Base-by-base conservation (phyloP, 2,888 invertebrate species). In the Heliconius ismenius region DNA sequence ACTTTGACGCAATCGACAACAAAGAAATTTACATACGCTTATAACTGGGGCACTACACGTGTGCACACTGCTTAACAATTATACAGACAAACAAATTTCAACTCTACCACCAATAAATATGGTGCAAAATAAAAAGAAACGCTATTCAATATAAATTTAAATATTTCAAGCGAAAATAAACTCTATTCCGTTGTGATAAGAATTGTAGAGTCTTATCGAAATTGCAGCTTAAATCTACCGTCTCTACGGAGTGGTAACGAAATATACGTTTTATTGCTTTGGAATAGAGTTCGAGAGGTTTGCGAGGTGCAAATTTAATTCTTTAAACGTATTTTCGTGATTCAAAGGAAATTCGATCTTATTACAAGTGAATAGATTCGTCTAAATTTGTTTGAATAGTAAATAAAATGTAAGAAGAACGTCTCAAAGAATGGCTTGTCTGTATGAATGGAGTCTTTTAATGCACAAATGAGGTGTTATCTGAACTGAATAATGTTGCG, bases 11-110 rank as follows among this genome's bases (percentile, higher is more conserved):
- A 81, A 80, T 81, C 84, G 88, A 87, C 89, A 58, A 92, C 91
- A 92, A 93, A 92, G 89, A 83, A 88, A 92, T 93, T 93, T 92
- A 91, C 93, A 92, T 92, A 89, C 86, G 88, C 89, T 87, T 90
- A 88, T 86, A 91, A 89, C 84, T 85, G 82, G 86, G 86, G 79
- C 79, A 79, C 81, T 75, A 83, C 86, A 86, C 86, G 87, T 86
- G 86, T 84, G 74, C 63, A 28, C 64, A 18, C 62, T 26, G 36
- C 72, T 72, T 70, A 67, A 72, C 60, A 70, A 86, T 87, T 86
- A 88, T 86, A 72, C 24, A 58, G 43, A 60, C 54, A 73, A 67
- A 54, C 60, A 73, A 73, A 63, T 62, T 39, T 15, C 39, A 26
- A 28, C 73, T 73, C 26, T 73, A 73, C 3, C 10, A 6, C 3